A percentile compares a stretch with the other conserved stretches of the same genome.
Conservation (phyloP, 2,888 invertebrate genomes). For the Tenthredo mesomela region DNA sequence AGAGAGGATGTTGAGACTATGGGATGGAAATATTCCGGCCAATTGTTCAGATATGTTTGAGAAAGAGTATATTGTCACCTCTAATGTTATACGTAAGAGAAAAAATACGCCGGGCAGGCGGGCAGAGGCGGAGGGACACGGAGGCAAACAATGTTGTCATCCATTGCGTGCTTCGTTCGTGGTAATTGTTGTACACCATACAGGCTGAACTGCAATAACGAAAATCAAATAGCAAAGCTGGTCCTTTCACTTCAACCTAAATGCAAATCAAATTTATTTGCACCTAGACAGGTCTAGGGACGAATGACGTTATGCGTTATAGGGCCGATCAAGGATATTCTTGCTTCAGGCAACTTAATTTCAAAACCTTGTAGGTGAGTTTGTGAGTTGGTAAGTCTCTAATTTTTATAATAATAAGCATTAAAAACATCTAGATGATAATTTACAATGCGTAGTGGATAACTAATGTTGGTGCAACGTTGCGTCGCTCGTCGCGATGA, state of each 20-base stretch:
- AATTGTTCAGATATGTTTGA: background rate
- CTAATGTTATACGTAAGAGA: constrained; percentile 1
- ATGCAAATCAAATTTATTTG: constrained; percentile 56
- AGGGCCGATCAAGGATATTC: constrained; percentile 66
- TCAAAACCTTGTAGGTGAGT: constrained; percentile 71
- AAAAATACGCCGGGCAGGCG: background rate
- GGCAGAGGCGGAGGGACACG: constrained; percentile 9
- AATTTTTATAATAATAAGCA: constrained; percentile 57
- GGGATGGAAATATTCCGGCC: background rate
- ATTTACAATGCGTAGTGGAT: background rate
- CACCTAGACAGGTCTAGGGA: constrained; percentile 63
- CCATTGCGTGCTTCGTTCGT: constrained; percentile 15
- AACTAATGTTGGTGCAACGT: background rate
- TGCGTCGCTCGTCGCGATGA: background rate
- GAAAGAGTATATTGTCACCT: constrained; percentile 54
- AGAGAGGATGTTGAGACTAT: background rate
- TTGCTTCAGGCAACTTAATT: constrained; percentile 61
- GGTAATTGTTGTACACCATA: background rate
- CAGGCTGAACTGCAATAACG: constrained; percentile 32
- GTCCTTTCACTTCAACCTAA: background rate
- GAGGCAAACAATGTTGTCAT: constrained; percentile 31
- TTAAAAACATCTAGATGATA: background rate
- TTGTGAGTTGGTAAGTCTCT: constrained; percentile 67
- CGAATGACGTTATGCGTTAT: constrained; percentile 62
- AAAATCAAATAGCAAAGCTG: background rate